phyloP scores from a whole-genome alignment of 2,113 vertebrate genomes.

The Gnathonemus longibarbis region DNA sequence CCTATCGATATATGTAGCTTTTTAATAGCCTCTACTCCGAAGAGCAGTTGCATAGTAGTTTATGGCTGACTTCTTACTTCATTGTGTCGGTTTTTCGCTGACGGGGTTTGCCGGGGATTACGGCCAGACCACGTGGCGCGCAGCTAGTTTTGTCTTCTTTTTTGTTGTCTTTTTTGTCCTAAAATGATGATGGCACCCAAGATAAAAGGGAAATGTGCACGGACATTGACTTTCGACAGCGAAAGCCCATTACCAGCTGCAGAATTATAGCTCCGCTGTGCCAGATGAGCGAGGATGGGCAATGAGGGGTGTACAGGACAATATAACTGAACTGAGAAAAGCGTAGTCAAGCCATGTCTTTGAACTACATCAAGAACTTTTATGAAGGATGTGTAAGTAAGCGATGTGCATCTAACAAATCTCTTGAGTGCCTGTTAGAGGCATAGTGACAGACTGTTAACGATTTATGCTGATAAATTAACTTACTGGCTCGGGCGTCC shows the following conservation, averaged over 20 bases:
- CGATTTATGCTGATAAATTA: not conserved
- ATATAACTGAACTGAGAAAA: slow-evolving; percentile 34
- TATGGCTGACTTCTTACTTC: slow-evolving; percentile 29
- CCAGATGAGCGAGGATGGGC: slow-evolving; percentile 44
- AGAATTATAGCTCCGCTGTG: slow-evolving; percentile 36
- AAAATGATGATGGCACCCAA: slow-evolving; percentile 55
- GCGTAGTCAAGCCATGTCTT: slow-evolving; percentile 61
- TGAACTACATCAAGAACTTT: slow-evolving; percentile 80
- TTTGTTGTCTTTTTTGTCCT: slow-evolving; percentile 51
- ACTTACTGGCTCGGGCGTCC: not conserved
- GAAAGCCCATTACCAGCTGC: slow-evolving; percentile 43
- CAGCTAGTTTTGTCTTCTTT: slow-evolving; percentile 57
- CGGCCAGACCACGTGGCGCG: slow-evolving; percentile 49
- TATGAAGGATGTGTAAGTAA: slow-evolving; percentile 82
- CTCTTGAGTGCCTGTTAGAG: not conserved
- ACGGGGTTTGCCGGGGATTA: slow-evolving; percentile 64
- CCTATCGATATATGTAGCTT: not conserved
- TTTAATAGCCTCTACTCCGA: not conserved
- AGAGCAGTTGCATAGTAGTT: slow-evolving; percentile 29
- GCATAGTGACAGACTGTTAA: not conserved
- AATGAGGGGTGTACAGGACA: slow-evolving; percentile 47
- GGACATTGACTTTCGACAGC: slow-evolving; percentile 59
- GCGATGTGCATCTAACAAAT: not conserved
- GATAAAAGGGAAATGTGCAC: slow-evolving; percentile 65
- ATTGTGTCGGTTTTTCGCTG: slow-evolving; percentile 62